Evolutionary conservation across 2,113 vertebrate genomes (phyloP).

Genomic region (Microtus pennsylvanicus): DNA sequence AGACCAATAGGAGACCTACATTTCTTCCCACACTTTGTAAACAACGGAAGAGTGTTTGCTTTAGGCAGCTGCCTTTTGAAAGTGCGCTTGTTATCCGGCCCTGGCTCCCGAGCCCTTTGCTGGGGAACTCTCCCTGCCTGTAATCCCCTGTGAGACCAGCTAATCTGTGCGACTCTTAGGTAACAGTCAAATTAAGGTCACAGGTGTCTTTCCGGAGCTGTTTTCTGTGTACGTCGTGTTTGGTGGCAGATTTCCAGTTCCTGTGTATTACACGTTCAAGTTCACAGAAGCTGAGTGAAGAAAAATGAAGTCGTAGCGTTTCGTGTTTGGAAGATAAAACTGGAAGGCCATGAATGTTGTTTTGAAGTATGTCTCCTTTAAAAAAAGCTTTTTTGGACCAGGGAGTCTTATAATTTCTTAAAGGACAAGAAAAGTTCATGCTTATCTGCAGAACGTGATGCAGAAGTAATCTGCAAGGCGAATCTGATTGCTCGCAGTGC

Average conservation of each 20-base stretch:
- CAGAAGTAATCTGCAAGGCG: not conserved
- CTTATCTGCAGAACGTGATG: not conserved
- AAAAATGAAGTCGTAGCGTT: not conserved
- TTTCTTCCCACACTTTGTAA: constrained; percentile 45
- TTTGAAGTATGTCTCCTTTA: not conserved
- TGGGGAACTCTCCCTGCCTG: not conserved
- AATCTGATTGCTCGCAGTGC: not conserved
- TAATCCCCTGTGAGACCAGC: rapidly evolving
- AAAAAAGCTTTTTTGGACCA: not conserved
- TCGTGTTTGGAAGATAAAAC: constrained; percentile 42
- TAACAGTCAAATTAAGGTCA: not conserved
- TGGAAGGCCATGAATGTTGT: not conserved
- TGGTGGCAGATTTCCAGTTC: not conserved
- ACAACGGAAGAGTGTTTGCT: constrained; percentile 34
- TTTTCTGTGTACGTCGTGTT: not conserved
- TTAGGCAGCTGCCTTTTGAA: constrained; percentile 26
- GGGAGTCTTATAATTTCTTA: not conserved
- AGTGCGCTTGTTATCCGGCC: not conserved
- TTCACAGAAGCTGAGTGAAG: not conserved
- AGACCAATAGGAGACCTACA: not conserved
- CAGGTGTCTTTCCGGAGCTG: not conserved
- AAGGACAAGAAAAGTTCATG: not conserved
- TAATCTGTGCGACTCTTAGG: not conserved
- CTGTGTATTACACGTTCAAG: not conserved
- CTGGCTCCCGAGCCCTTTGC: not conserved